phyloP scores from a whole-genome alignment of 2,797 vertebrate genomes.

The Stomatorhinus walkeri region DNA sequence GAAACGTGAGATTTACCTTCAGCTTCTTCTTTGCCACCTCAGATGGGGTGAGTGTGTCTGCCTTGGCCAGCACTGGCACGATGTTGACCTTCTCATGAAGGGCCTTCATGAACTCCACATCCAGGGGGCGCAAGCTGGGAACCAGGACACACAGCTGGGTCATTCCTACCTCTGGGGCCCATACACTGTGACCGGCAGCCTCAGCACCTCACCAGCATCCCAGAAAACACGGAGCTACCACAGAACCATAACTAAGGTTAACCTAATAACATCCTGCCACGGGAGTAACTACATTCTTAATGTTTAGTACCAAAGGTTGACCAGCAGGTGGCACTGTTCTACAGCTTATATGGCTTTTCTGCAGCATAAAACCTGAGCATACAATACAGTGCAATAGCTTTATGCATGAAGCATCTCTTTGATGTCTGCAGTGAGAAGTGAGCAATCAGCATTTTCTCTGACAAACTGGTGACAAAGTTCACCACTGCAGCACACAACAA shows the following conservation, averaged over 20 bases:
- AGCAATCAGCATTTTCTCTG: background rate
- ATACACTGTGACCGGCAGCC: background rate
- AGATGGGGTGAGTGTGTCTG: slow-evolving; percentile 81
- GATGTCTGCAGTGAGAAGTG: background rate
- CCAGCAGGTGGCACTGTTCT: slow-evolving; percentile 10
- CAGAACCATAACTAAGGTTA: background rate
- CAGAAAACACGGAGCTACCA: background rate
- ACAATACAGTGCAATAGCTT: background rate
- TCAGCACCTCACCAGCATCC: background rate
- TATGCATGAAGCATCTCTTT: background rate
- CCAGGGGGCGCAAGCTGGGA: slow-evolving; percentile 81
- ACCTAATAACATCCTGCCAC: background rate
- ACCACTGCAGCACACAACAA: background rate
- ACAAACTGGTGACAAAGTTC: background rate
- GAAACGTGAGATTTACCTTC: slow-evolving; percentile 61
- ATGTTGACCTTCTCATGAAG: slow-evolving; percentile 96
- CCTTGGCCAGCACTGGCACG: slow-evolving; percentile 89
- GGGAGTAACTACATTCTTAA: background rate
- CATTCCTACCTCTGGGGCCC: background rate
- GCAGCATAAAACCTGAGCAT: background rate
- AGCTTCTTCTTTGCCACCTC: slow-evolving; percentile 90
- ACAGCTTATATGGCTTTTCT: background rate
- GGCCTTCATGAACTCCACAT: slow-evolving; percentile 93
- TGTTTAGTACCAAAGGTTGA: background rate
- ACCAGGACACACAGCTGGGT: background rate